Base-by-base conservation (phyloP, 2,113 vertebrate genomes). In the Egretta garzetta region DNA sequence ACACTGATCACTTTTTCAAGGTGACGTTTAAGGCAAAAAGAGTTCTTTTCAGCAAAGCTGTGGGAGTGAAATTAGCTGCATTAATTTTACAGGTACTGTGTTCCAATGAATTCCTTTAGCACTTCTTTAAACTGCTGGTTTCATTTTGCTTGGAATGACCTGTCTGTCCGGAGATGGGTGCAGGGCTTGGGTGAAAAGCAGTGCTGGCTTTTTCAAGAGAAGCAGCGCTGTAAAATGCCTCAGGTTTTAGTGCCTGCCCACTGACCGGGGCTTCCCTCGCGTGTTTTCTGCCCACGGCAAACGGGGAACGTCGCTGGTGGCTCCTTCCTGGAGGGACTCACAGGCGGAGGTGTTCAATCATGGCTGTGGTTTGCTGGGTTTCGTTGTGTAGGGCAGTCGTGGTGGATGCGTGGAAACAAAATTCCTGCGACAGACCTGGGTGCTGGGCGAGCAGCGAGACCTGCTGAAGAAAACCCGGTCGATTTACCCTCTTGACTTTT, bases 191-290 rank as follows among this genome's bases (percentile, higher is more conserved):
- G 12, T 50, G 30, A 20, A 14, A 12, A 39, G 45, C 4, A 0
- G 10, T 1, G 8, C 12, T 39, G 2, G n/a, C 8, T 33, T 24
- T 28, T 39, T 33, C 28, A 41, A 10, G 45, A 76, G 55, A 8
- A 8, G 45, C 28, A 35, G 43, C 39, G 30, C 4, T 3, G 53
- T 5, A 4, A 4, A 21, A 6, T 4, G n/a, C 60, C 17, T 33
- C 8, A 2, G 16, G 12, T 33, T 68, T 17, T 32, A 37, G 47
- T 66, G 6, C 6, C 2, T 8, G 28, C n/a, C 55, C 14, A 0
- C 17, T 2, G 35, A 5, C 9, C 0, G 0, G 32, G 80, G 30
- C 26, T 35, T 28, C 13, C 15, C 13, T 41, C 14, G 5, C 3
- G 9, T 2, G 17, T 45, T 9, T 19, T 13, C 49, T 52, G 28